A percentile compares a stretch with the other conserved stretches of the same genome.
Conservation (phyloP, 2,797 vertebrate species). For the Rhynchotus rufescens region DNA sequence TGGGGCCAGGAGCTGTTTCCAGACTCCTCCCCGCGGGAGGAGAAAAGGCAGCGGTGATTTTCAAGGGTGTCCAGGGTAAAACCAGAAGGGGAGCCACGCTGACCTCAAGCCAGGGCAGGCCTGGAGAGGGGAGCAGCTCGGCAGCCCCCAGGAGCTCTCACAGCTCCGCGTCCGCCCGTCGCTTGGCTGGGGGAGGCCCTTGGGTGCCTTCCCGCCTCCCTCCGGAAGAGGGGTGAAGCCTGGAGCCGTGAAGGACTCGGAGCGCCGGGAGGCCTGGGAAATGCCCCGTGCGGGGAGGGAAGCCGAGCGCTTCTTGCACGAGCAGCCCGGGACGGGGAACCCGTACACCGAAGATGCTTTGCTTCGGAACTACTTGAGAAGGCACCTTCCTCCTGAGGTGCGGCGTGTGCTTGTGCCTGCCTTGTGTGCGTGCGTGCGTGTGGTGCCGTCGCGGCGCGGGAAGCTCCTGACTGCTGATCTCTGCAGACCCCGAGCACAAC, state of each 20-base stretch:
- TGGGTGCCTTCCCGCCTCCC: not conserved
- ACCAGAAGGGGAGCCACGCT: not conserved
- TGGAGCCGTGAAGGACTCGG: not conserved
- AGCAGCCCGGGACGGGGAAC: constrained; percentile 81
- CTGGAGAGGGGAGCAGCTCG: no score
- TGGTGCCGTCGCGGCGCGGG: accelerated
- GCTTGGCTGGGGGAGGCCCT: not conserved
- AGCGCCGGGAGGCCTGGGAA: not conserved
- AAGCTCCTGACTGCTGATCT: no score
- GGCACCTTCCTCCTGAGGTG: constrained; percentile 83
- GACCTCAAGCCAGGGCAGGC: accelerated
- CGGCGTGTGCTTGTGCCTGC: not conserved
- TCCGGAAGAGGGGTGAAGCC: not conserved
- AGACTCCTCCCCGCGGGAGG: constrained; percentile 26
- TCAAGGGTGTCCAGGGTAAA: not conserved
- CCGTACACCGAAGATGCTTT: constrained; percentile 84
- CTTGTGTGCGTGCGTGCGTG: not conserved
- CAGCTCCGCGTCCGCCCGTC: not conserved
- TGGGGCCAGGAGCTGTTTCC: not conserved
- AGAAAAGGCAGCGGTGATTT: not conserved
- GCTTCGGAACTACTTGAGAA: constrained; percentile 82
- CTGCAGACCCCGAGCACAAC: not conserved
- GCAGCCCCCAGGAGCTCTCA: accelerated
- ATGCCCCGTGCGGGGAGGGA: constrained; percentile 66
- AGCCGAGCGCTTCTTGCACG: constrained; percentile 80